These are phyloP conservation scores for Drosophila erecta DNA, from an alignment of 1,140 invertebrate genomes.

Conservation along the genomic window DNA sequence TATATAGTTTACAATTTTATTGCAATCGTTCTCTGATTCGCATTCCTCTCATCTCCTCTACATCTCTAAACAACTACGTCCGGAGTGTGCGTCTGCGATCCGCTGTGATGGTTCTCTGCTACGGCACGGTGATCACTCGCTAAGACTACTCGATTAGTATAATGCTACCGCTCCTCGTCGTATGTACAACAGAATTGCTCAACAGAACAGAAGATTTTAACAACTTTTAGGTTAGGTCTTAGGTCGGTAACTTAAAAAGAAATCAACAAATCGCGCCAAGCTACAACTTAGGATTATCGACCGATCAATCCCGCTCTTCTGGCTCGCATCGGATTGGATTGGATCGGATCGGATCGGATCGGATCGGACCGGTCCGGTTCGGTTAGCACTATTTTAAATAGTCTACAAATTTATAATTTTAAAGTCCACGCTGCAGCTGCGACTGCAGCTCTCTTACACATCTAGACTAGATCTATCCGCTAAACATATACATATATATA, in stretches of 20 bases:
- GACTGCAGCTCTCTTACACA: constrained; percentile 54
- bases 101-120: constrained; percentile 67
- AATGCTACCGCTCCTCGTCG: constrained; percentile 35
- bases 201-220: constrained; percentile 69
- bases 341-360: not conserved
- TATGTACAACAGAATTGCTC: constrained; percentile 76
- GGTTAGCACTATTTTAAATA: constrained; percentile 73
- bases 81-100: constrained; percentile 31
- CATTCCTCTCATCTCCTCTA: constrained; percentile 7
- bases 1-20: constrained; percentile 58
- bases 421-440: constrained; percentile 68
- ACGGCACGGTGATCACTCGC: constrained; percentile 22
- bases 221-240: constrained; percentile 57
- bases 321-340: not conserved
- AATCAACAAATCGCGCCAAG: constrained; percentile 74
- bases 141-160: constrained; percentile 17
- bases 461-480: constrained; percentile 54
- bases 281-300: constrained; percentile 50
- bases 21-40: constrained; percentile 42
- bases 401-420: constrained; percentile 81
- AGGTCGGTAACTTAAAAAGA: constrained; percentile 71
- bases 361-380: constrained; percentile 7
- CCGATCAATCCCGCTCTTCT: constrained; percentile 1
- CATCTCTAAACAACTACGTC: constrained; percentile 22
- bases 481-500: not conserved